A percentile compares a stretch with the other conserved stretches of the same genome.
phyloP scores from a whole-genome alignment of 2,113 vertebrate species.

The Silurus glanis region DNA sequence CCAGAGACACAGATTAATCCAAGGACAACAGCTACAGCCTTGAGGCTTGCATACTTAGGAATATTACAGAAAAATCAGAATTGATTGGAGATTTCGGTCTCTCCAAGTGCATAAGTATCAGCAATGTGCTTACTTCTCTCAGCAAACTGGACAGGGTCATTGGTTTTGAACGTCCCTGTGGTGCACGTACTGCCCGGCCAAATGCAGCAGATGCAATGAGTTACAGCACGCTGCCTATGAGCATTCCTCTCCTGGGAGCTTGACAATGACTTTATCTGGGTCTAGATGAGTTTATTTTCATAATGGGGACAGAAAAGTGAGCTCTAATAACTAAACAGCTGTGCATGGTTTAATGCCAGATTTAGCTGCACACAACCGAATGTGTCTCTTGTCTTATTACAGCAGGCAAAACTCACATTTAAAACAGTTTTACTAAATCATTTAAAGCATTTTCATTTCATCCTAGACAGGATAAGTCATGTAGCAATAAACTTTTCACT shows the following conservation, averaged over 20 bases:
- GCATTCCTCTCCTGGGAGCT: constrained; percentile 7
- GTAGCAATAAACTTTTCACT: too few relatives aligned
- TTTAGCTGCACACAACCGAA: not conserved
- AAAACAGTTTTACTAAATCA: not conserved
- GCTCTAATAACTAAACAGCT: constrained; percentile 16
- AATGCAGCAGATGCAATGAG: not conserved
- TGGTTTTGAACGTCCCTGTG: constrained; percentile 5
- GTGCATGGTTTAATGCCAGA: constrained; percentile 17
- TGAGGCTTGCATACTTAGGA: not conserved
- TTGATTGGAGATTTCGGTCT: not conserved
- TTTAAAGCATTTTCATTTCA: too few relatives aligned
- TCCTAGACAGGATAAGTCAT: too few relatives aligned
- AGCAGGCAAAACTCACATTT: not conserved
- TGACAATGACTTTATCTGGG: constrained; percentile 28
- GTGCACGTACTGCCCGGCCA: not conserved
- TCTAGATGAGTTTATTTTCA: constrained; percentile 24
- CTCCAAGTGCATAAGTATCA: not conserved
- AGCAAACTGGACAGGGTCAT: constrained; percentile 14
- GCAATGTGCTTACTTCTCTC: not conserved
- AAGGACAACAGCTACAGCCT: not conserved
- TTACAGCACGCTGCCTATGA: not conserved
- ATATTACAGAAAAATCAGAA: not conserved
- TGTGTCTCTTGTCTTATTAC: not conserved
- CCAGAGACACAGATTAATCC: not conserved
- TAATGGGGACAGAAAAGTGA: constrained; percentile 21